Base-by-base conservation (phyloP, 2,113 vertebrate species). In the Desmodus rotundus region DNA sequence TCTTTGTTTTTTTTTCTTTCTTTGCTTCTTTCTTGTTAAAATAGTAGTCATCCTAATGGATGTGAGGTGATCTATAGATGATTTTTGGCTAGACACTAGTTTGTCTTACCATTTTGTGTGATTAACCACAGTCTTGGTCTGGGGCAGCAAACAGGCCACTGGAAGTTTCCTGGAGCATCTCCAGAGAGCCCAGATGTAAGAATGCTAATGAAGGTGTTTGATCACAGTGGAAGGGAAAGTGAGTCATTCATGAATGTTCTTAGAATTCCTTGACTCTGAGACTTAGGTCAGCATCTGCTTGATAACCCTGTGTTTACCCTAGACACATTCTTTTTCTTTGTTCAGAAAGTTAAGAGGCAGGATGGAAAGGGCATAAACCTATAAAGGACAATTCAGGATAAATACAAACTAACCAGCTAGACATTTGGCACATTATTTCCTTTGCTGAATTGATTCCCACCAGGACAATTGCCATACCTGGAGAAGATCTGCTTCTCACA, bases 371-470 rank as follows among this genome's bases (percentile, higher is more conserved):
- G 33, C 70, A n/a, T 28, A 93, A 70, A 28, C 36, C 65, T 52
- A 68, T 87, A 90, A 96, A 78, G 92, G 94, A 96, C 89, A 89
- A 93, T 84, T 96, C 91, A 96, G 96, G 74, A 82, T 82, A 74
- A 93, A 90, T 76, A 85, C 36, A 84, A 31, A 36, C 93, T 89
- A 95, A 95, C 61, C 87, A 91, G 31, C 12, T 41, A 50, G 63
- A 33, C 41, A 19, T 8, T 36, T 7, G 90, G 43, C 12, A 2
- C 10, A 74, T 96, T 63, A 84, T 95, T 94, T 97, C 86, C 93
- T 95, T 56, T 56, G 68, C 88, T 94, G 93, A 97, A 97, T 96
- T 97, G 68, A 93, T 96, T 97, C 94, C 87, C 95, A 90, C 92
- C 96, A 89, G 84, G 89, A 89, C 77, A 92, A 93, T 67, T 90